Conservation (phyloP, 2,888 invertebrate species). For the Agrotis segetum region DNA sequence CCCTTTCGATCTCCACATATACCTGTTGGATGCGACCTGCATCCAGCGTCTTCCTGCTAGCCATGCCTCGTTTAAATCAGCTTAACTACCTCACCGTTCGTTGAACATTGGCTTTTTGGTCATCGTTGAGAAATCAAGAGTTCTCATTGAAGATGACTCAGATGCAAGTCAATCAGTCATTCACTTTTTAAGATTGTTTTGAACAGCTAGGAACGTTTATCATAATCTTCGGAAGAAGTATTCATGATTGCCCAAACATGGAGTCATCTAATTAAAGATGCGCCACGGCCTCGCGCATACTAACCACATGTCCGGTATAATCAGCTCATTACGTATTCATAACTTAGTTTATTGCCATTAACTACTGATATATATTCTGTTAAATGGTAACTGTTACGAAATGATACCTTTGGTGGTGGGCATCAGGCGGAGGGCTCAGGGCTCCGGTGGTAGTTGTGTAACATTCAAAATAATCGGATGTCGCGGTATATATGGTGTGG, state of each 20-base stretch:
- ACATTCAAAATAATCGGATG: constrained; percentile 60
- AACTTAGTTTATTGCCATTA: constrained; percentile 42
- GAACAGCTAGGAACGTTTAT: not conserved
- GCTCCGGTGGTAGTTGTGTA: constrained; percentile 61
- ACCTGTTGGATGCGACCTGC: too few species aligned
- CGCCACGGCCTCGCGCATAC: constrained; percentile 39
- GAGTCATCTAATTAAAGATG: not conserved
- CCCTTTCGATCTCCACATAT: too few species aligned
- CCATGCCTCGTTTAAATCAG: not conserved
- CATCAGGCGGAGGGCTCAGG: constrained; percentile 54
- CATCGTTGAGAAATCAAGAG: not conserved
- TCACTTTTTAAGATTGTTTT: not conserved
- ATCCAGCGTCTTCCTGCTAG: too few species aligned
- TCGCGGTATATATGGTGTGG: constrained; percentile 71
- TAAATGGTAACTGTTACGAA: constrained; percentile 50
- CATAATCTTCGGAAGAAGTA: not conserved
- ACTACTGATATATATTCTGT: constrained; percentile 35
- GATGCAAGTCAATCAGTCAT: not conserved
- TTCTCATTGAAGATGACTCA: too few species aligned
- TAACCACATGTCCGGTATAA: constrained; percentile 14
- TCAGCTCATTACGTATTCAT: constrained; percentile 47
- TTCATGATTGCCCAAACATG: constrained; percentile 15
- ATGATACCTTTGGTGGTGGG: constrained; percentile 36
- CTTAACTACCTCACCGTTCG: too few species aligned
- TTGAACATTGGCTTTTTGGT: not conserved